Evolutionary conservation across 2,113 vertebrate genomes (phyloP).

Genomic region (Pelecanoides urinatrix): DNA sequence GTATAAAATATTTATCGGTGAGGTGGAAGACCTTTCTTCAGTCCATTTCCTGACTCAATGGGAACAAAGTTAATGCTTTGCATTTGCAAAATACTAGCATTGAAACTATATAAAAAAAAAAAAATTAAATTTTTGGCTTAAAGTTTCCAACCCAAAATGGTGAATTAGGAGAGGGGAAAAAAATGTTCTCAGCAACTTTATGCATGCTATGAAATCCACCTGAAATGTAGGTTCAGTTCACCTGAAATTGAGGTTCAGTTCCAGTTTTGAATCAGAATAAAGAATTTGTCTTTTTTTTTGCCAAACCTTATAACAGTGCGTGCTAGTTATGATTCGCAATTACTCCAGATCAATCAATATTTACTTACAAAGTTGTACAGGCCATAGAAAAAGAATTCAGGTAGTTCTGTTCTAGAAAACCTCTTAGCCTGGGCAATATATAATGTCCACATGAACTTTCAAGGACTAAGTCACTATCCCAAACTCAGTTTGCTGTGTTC

Average conservation of each 20-base stretch:
- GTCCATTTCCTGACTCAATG: neutral
- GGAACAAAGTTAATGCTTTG: neutral
- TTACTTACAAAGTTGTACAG: neutral
- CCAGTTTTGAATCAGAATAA: neutral
- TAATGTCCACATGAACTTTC: neutral
- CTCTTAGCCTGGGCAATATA: neutral
- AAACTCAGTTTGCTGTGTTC: neutral
- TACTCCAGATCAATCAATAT: neutral
- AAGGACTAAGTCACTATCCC: neutral
- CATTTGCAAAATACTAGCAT: neutral
- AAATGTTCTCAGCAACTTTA: neutral
- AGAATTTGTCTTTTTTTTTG: neutral
- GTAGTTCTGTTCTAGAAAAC: neutral
- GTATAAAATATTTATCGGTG: neutral
- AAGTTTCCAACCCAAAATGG: neutral
- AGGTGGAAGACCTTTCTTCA: neutral
- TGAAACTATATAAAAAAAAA: neutral
- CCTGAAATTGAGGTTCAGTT: neutral
- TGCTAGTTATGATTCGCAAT: neutral
- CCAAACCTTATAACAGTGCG: neutral
- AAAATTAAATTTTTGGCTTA: neutral
- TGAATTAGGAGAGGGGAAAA: neutral
- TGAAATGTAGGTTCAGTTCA: neutral
- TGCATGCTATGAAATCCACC: neutral
- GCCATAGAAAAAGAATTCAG: neutral